Conservation (phyloP, 2,797 vertebrate species). For the Kryptopterus vitreolus region DNA sequence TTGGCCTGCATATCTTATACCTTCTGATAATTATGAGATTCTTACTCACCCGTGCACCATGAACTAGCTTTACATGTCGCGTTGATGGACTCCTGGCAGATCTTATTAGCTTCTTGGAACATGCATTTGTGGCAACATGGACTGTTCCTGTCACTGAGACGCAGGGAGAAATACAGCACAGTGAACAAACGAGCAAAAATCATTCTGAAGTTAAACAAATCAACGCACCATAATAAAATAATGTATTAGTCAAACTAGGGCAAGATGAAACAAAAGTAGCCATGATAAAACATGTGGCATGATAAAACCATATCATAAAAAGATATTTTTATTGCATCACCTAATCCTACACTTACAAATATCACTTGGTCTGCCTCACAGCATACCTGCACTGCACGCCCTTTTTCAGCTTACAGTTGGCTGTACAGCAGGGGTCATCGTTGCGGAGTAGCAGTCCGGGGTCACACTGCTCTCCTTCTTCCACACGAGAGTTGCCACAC, state of each 20-base stretch:
- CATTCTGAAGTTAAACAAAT: not conserved
- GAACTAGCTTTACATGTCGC: slow-evolving; percentile 94
- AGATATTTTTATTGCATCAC: not conserved
- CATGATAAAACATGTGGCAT: not conserved
- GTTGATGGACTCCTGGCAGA: slow-evolving; percentile 92
- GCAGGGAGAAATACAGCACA: slow-evolving; percentile 4
- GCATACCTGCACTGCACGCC: slow-evolving; percentile 86
- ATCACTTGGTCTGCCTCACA: not conserved
- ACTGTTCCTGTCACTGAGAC: slow-evolving; percentile 89
- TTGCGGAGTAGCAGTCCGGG: slow-evolving; percentile 87
- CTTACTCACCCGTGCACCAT: slow-evolving; percentile 85
- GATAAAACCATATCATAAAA: not conserved
- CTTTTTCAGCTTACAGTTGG: slow-evolving; percentile 79
- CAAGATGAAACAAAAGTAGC: not conserved
- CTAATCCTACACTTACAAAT: not conserved
- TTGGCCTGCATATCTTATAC: not conserved
- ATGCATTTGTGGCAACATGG: slow-evolving; percentile 88
- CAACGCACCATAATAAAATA: not conserved
- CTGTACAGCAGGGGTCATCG: slow-evolving; percentile 85
- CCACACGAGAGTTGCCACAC: slow-evolving; percentile 96
- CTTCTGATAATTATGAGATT: not conserved
- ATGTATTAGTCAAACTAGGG: not conserved
- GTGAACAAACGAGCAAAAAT: too few species aligned
- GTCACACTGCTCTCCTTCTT: slow-evolving; percentile 92
- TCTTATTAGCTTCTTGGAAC: slow-evolving; percentile 80